Evolutionary conservation across 2,888 invertebrate genomes (phyloP), one percentile per base, ranked within the genome.

Genomic region (Netelia melanura): DNA sequence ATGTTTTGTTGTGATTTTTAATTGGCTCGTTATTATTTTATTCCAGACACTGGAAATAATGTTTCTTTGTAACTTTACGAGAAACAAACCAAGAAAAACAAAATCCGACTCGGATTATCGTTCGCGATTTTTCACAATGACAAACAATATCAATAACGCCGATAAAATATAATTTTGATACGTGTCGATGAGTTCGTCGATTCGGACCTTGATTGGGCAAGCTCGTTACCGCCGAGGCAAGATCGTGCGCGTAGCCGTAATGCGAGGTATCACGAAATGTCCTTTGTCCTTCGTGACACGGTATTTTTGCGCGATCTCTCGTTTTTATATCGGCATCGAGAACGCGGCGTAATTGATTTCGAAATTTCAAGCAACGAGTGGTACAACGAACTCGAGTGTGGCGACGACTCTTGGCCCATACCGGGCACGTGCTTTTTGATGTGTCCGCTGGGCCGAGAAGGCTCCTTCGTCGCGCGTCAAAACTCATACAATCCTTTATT

Each of bases 381-480:
- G 92, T 90, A 89, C 92, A 92, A 90, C 88, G 92, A 92, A 92
- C 92, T 88, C 86, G 85, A 86, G 85, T 85, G 10, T 62, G 52
- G 43, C n/a, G 52, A 58, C 56, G 23, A 38, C 30, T 74, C 77
- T 85, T 83, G 61, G 76, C 70, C 84, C 76, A 86, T 70, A 75
- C 67, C 56, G 52, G 52, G 54, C 21, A 43, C 38, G 23, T 25
- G n/a, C 65, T 54, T 43, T 70, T 52, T 30, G 25, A 62, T 25
- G 70, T 76, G 65, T 44, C 71, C 76, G 82, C 58, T 82, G 64
- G 76, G 76, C 82, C 82, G 82, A 81, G 75, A 74, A 82, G 82
- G 70, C 71, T 77, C 54, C 62, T 74, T 44, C 75, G 68, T 82
- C 71, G 71, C 71, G 58, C 21, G 62, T 25, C 64, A 65, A 76